Evolutionary conservation across 30 jellyfish, hydroid and myxozoan species (phyloP).

Genomic region (Catostylus mosaicus): DNA sequence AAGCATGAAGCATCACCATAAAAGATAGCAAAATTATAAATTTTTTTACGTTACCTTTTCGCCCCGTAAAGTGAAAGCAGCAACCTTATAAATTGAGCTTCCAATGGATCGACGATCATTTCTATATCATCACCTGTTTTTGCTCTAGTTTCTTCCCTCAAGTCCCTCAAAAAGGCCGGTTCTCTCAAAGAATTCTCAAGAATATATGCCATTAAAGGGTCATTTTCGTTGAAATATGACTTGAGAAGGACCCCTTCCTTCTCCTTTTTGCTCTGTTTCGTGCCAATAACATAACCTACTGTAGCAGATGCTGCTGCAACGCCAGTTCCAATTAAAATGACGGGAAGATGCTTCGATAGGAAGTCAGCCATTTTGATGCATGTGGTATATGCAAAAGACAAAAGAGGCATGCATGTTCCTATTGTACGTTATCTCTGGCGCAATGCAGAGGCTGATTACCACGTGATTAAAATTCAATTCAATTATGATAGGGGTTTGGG

Average conservation of each 20-base stretch:
- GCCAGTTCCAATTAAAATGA: not conserved
- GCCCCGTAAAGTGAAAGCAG: conserved; percentile 49
- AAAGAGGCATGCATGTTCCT: not conserved
- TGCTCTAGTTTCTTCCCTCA: conserved; percentile 34
- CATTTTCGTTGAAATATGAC: not conserved
- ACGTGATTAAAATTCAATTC: too few relatives aligned
- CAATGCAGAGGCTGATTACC: too few relatives aligned
- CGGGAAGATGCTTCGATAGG: not conserved
- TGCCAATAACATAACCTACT: not conserved
- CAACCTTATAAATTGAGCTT: conserved; percentile 64
- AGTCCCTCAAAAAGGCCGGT: conserved; percentile 46
- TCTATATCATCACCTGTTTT: not conserved
- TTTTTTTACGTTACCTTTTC: conserved; percentile 16
- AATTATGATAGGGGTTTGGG: too few relatives aligned
- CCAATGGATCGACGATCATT: conserved; percentile 68
- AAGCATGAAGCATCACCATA: too few relatives aligned
- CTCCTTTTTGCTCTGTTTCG: not conserved
- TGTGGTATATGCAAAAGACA: not conserved
- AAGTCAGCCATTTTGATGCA: conserved; percentile 1
- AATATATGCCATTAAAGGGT: conserved; percentile 10
- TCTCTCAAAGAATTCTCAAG: conserved; percentile 38
- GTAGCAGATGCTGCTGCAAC: not conserved
- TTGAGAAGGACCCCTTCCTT: not conserved
- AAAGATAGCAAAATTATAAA: too few relatives aligned
- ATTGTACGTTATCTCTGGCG: not conserved